Evolutionary conservation across 2,797 vertebrate genomes (phyloP).

Genomic region (Cryptoprocta ferox): DNA sequence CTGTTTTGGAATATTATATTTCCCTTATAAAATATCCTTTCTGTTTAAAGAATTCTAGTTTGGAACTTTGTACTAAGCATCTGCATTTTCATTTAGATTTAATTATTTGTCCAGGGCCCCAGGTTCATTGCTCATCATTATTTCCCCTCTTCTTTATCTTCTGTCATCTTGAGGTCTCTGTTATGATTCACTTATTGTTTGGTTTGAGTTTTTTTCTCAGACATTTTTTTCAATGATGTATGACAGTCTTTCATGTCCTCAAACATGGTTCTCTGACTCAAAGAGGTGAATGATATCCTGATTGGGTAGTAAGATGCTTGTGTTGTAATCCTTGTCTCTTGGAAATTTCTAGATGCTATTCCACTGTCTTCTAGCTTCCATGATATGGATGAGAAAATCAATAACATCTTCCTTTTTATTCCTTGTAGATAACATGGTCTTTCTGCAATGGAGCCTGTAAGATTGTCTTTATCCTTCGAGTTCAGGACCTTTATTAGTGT

Average conservation of each 20-base stretch:
- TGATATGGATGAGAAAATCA: conserved; percentile 14
- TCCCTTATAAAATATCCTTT: conserved; percentile 15
- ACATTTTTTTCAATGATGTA: not conserved
- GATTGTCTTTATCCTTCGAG: not conserved
- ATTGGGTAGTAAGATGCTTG: not conserved
- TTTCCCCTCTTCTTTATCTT: not conserved
- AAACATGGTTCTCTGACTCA: not conserved
- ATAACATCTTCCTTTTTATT: not conserved
- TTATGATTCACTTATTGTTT: conserved; percentile 11
- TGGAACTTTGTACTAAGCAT: not conserved
- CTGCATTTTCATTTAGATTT: conserved; percentile 29
- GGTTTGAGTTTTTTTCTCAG: not conserved
- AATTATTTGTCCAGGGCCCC: not conserved
- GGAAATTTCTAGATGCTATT: conserved; percentile 22
- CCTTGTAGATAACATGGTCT: not conserved
- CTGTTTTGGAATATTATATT: not conserved
- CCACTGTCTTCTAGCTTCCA: not conserved
- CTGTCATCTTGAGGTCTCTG: not conserved
- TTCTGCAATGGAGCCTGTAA: not conserved
- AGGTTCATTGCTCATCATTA: not conserved
- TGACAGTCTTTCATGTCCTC: not conserved
- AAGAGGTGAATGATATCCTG: not conserved
- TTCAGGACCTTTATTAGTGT: not conserved
- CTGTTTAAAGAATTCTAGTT: not conserved
- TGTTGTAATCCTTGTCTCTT: not conserved